Conservation (phyloP, 2,113 vertebrate species). For the Kobus ellipsiprymnus region DNA sequence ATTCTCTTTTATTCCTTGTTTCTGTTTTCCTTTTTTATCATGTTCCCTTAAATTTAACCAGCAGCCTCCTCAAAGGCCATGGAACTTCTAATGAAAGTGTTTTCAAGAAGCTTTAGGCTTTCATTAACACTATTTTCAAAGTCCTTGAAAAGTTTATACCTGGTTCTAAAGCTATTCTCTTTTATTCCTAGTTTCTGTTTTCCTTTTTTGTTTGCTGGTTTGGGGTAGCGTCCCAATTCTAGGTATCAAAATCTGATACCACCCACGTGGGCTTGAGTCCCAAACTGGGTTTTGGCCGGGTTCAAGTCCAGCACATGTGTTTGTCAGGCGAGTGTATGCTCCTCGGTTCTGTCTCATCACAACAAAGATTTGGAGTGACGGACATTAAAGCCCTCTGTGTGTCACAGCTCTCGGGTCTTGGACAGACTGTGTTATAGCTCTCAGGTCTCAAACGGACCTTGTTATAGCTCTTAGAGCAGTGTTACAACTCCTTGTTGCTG, state of each 20-base stretch:
- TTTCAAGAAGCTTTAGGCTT: background rate
- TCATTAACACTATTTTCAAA: background rate
- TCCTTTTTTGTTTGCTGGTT: background rate
- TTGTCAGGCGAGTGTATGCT: too few relatives aligned
- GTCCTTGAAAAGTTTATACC: background rate
- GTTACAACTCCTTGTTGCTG: too few relatives aligned
- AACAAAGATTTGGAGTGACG: too few relatives aligned
- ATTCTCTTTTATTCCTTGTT: background rate
- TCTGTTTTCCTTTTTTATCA: background rate
- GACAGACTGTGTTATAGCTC: too few relatives aligned
- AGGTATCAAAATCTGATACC: background rate
- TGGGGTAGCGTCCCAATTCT: background rate
- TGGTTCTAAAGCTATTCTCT: background rate
- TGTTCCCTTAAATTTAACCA: background rate
- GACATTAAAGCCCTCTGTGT: too few relatives aligned
- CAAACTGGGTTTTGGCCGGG: background rate
- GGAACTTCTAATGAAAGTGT: background rate
- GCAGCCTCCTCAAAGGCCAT: background rate
- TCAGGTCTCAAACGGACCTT: too few relatives aligned
- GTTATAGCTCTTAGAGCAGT: too few relatives aligned
- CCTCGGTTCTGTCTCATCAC: too few relatives aligned
- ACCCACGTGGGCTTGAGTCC: background rate
- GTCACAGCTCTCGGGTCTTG: too few relatives aligned
- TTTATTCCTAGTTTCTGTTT: background rate
- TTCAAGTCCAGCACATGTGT: background rate